A percentile compares a stretch with the other conserved stretches of the same genome.
phyloP scores from a whole-genome alignment of 2,888 invertebrate genomes.

The Drosophila mayaguana region DNA sequence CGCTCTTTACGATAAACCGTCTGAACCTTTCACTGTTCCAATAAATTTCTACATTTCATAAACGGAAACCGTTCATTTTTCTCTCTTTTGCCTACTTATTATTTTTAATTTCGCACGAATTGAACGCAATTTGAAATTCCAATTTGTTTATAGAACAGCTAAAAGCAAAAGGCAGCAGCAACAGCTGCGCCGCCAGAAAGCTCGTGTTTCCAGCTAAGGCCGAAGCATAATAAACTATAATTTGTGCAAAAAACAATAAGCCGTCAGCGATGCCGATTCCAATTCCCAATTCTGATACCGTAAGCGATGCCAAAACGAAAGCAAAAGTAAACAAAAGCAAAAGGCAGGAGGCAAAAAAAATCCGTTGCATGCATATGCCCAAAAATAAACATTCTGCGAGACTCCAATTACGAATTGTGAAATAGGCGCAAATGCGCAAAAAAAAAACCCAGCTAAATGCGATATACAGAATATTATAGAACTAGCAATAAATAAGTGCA shows the following conservation, averaged over 20 bases:
- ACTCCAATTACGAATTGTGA: constrained; percentile 65
- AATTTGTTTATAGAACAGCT: constrained; percentile 42
- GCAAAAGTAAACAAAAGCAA: constrained; percentile 68
- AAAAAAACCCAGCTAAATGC: neutral
- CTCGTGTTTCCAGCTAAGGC: constrained; percentile 55
- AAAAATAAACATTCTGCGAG: constrained; percentile 66
- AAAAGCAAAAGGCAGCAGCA: constrained; percentile 12
- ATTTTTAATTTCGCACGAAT: constrained; percentile 24
- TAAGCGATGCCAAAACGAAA: constrained; percentile 61
- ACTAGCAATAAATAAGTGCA: neutral
- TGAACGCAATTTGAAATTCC: constrained; percentile 23
- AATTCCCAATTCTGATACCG: constrained; percentile 25
- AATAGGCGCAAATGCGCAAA: constrained; percentile 28
- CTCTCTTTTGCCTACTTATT: constrained; percentile 1
- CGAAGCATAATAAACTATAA: constrained; percentile 66
- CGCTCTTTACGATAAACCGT: neutral
- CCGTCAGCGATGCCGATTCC: constrained; percentile 11
- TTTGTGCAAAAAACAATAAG: constrained; percentile 44
- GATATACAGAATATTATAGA: neutral
- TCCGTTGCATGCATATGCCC: constrained; percentile 37
- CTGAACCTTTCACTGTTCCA: neutral
- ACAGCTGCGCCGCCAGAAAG: constrained; percentile 41
- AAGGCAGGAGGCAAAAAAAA: constrained; percentile 19
- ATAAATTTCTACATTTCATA: neutral
- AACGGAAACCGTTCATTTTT: constrained; percentile 1